These are phyloP conservation scores for Plebejus anna DNA, from an alignment of 2,888 invertebrate genomes.

Conservation along the genomic window DNA sequence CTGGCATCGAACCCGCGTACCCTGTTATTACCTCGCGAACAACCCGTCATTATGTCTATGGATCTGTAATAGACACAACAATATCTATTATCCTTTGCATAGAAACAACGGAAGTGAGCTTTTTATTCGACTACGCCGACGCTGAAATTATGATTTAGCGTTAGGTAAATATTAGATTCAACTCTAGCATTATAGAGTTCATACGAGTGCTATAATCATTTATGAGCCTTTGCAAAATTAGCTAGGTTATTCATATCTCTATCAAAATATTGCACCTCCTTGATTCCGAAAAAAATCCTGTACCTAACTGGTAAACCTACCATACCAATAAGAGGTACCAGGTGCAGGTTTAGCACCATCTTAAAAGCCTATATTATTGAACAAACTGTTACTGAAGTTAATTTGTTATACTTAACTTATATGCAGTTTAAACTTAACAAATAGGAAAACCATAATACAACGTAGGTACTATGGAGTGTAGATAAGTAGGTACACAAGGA, in stretches of 20 bases:
- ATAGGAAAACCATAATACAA: no score
- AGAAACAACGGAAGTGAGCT: slow-evolving; percentile 13
- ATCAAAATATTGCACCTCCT: background rate
- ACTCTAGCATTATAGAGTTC: background rate
- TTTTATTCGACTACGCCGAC: background rate
- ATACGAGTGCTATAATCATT: background rate
- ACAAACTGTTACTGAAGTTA: no score
- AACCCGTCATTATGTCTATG: slow-evolving; percentile 42
- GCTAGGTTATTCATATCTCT: background rate
- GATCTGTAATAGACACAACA: slow-evolving; percentile 20
- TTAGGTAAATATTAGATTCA: background rate
- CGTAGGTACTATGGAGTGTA: background rate
- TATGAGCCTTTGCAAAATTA: no score
- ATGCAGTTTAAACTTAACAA: no score
- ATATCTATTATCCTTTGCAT: slow-evolving; percentile 22
- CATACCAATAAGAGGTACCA: no score
- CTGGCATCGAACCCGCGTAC: slow-evolving; percentile 46
- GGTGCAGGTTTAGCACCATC: no score
- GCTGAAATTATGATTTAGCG: background rate
- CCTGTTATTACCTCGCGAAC: slow-evolving; percentile 39
- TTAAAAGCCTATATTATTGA: no score
- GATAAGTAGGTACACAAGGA: background rate
- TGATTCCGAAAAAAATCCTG: no score
- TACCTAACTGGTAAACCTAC: no score
- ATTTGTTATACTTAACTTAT: no score